phyloP scores from a whole-genome alignment of 2,888 invertebrate species.

The Cheilosia vulpina region DNA sequence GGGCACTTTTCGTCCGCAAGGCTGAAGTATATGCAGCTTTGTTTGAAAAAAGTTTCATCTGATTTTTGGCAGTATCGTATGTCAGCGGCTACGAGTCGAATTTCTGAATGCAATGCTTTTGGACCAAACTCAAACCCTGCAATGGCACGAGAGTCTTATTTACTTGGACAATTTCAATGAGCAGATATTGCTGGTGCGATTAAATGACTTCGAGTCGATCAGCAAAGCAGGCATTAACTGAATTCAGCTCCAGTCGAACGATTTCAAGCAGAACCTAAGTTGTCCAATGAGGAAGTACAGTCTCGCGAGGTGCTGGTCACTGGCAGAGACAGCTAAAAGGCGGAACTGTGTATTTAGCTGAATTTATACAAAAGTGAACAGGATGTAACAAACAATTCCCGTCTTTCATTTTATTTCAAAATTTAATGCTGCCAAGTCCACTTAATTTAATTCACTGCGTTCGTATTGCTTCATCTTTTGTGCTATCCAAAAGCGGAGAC shows the following conservation, averaged over 20 bases:
- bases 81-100: slow-evolving; percentile 18
- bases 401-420: too few relatives aligned
- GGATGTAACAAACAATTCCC: too few relatives aligned
- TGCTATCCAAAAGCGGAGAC: too few relatives aligned
- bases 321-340: slow-evolving; percentile 1
- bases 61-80: neutral
- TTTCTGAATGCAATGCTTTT: too few relatives aligned
- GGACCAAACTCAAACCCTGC: slow-evolving; percentile 15
- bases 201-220: slow-evolving; percentile 27
- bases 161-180: slow-evolving; percentile 20
- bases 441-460: too few relatives aligned
- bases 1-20: neutral
- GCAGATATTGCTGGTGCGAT: slow-evolving; percentile 16
- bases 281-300: slow-evolving; percentile 34
- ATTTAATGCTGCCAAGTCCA: too few relatives aligned
- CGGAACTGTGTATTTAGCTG: neutral
- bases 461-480: too few relatives aligned
- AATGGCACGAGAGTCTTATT: slow-evolving; percentile 23
- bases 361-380: too few relatives aligned
- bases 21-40: neutral
- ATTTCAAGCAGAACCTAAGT: too few relatives aligned
- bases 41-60: slow-evolving; percentile 11
- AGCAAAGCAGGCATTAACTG: slow-evolving; percentile 15
- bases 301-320: slow-evolving; percentile 24
- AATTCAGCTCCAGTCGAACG: slow-evolving; percentile 1